Evolutionary conservation across 2,888 invertebrate genomes (phyloP), one percentile per base, ranked within the genome.

Genomic region (Mactromeris polynyma): DNA sequence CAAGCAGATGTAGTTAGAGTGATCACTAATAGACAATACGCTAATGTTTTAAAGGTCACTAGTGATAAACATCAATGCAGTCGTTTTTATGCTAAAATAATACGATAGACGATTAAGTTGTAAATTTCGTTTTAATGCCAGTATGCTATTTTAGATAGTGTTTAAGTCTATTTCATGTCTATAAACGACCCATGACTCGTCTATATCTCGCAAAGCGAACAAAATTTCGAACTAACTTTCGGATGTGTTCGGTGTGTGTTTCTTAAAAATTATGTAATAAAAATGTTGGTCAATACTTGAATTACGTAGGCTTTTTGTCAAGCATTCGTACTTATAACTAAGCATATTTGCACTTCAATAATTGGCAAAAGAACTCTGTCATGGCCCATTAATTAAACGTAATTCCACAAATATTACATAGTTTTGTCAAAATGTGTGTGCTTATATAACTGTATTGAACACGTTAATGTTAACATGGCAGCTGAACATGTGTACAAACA

Each of bases 251-350:
- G 51, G 11, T 26, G 4, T 26, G n/a, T 17, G 1, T 11, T 64
- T 64, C 58, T 64, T 64, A 26, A 64, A 64, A 64, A 64, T 64
- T 64, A 26, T 64, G 58, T 64, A 64, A 64, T 64, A 26, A 64
- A 26, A 26, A 26, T 9, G n/a, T 64, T 64, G 58, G 26, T 26
- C 58, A 64, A 64, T 26, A n/a, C 58, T 64, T 26, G 26, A 26
- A n/a, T 64, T n/a, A 64, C 58, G 58, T 64, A 64, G n/a, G n/a
- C 58, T 64, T 26, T 9, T 64, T 26, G 58, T 64, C 9, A 9
- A 11, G 26, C 9, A 4, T 6, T n/a, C n/a, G 21, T 26, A 26
- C 58, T 26, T 2, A 26, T 64, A 64, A n/a, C 58, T 26, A 64
- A 64, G 58, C 26, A 73, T 73, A 73, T 73, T 73, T 73, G 26